Evolutionary conservation across 2,888 invertebrate species (phyloP), one percentile per base, ranked within the genome.

Genomic region (Lordiphosa andalusiaca): DNA sequence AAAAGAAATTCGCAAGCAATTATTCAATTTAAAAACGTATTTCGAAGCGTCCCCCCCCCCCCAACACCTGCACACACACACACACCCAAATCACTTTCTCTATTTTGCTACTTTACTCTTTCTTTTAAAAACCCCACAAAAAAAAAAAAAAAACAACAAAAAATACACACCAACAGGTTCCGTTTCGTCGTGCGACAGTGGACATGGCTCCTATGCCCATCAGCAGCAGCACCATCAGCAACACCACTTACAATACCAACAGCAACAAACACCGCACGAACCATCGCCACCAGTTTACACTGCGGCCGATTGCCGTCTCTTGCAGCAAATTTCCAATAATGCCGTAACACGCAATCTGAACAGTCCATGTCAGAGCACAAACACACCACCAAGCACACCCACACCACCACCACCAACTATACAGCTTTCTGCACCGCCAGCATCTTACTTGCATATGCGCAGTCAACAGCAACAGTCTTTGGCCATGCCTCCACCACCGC

Each of bases 151-250:
- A 63, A 30, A 59, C 61, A 59, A 48, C 16, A 57, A 66, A 49
- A 62, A 63, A 67, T n/a, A n/a, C 63, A 61, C 57, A 33, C 59
- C 75, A 76, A 78, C 65, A 92, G 95, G 95, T 89, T 96, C 97
- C 80, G 95, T 96, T 86, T 96, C 96, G 81, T 97, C 97, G 85
- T 96, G 96, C 90, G 97, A 96, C 91, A 95, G 95, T 87, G 96
- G 96, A 85, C 95, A 95, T 91, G 95, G 95, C 84, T 95, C 95
- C 56, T 94, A 94, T 87, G 90, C 92, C 78, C 93, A 92, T 78
- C 93, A 92, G 88, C 91, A 73, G 16, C 71, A 67, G 12, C 61
- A 50, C 19, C 55, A 37, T 13, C 63, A 42, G 30, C 64, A 36
- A 9, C 56, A 53, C 30, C 40, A 54, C 16, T 25, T 55, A 10